A percentile compares a stretch with the other conserved stretches of the same genome.
phyloP scores from a whole-genome alignment of 2,797 vertebrate genomes.

The Setipinna tenuifilis region DNA sequence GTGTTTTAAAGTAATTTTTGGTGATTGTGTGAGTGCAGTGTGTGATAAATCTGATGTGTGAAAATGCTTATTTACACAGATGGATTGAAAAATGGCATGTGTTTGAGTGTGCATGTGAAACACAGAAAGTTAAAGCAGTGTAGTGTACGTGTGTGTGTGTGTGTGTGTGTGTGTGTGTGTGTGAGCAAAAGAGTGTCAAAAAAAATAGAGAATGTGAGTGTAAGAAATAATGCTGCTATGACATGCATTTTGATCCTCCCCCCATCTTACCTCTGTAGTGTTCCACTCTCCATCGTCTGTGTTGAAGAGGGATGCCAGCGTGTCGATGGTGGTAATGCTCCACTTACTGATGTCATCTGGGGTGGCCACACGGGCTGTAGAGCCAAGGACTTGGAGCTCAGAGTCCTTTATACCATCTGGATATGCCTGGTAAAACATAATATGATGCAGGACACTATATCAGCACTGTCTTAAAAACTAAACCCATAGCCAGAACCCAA shows the following conservation, averaged over 20 bases:
- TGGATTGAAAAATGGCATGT: background rate
- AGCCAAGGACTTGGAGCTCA: constrained; percentile 51
- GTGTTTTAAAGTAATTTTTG: too few relatives aligned
- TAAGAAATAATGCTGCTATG: too few relatives aligned
- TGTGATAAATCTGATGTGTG: background rate
- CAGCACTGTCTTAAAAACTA: too few relatives aligned
- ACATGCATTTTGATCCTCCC: too few relatives aligned
- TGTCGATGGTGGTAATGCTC: constrained; percentile 62
- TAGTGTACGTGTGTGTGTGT: too few relatives aligned
- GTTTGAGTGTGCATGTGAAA: background rate
- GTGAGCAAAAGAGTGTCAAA: too few relatives aligned
- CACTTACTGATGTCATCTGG: constrained; percentile 65
- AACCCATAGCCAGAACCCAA: too few relatives aligned
- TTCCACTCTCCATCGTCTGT: constrained; percentile 59
- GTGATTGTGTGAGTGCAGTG: background rate
- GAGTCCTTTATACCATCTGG: constrained; percentile 58
- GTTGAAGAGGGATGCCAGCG: constrained; percentile 61
- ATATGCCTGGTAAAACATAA: constrained; percentile 56
- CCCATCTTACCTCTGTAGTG: constrained; percentile 51
- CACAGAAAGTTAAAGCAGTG: too few relatives aligned
- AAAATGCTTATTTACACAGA: background rate
- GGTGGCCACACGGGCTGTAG: constrained; percentile 63
- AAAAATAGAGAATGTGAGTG: too few relatives aligned
- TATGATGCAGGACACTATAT: background rate
- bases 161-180: too few relatives aligned